Evolutionary conservation across 2,797 vertebrate genomes (phyloP).

Genomic region (Danio kyathit): DNA sequence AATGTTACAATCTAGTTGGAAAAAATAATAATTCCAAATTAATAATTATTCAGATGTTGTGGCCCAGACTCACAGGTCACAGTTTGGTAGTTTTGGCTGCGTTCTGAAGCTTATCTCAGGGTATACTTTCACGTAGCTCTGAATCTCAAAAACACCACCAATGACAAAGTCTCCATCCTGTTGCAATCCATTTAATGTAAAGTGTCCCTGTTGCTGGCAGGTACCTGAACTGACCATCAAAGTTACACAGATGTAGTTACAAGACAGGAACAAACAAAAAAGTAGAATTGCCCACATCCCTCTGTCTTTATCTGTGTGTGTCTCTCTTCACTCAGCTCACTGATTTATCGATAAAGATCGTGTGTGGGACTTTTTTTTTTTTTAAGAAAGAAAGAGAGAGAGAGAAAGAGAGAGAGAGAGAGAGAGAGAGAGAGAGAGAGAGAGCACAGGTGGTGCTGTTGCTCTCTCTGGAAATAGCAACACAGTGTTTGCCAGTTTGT

Average conservation of each 20-base stretch:
- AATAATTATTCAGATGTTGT: neutral
- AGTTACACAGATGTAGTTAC: slow-evolving; percentile 29
- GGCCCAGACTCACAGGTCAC: slow-evolving; percentile 40
- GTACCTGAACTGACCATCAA: slow-evolving; percentile 10
- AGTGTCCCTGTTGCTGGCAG: slow-evolving; percentile 52
- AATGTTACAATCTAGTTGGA: neutral
- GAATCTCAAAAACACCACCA: slow-evolving; percentile 72
- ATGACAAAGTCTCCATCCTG: slow-evolving; percentile 72
- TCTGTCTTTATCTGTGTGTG: neutral
- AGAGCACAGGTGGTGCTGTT: neutral
- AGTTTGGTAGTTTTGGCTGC: slow-evolving; percentile 66
- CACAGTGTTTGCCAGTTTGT: neutral
- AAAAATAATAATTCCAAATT: neutral
- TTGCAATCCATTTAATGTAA: slow-evolving; percentile 63
- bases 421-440: neutral
- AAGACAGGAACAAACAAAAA: slow-evolving; percentile 41
- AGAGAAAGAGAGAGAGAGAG: too few species aligned
- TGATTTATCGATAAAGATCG: neutral
- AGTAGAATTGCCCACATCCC: slow-evolving; percentile 54
- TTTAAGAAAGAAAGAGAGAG: neutral
- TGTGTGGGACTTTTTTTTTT: neutral
- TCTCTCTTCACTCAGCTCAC: neutral
- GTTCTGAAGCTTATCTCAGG: slow-evolving; percentile 71
- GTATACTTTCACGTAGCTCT: slow-evolving; percentile 67
- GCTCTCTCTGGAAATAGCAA: slow-evolving; percentile 21